These are phyloP conservation scores for Stegodyphus dumicola DNA, from an alignment of 1,140 invertebrate species.

Conservation along the genomic window DNA sequence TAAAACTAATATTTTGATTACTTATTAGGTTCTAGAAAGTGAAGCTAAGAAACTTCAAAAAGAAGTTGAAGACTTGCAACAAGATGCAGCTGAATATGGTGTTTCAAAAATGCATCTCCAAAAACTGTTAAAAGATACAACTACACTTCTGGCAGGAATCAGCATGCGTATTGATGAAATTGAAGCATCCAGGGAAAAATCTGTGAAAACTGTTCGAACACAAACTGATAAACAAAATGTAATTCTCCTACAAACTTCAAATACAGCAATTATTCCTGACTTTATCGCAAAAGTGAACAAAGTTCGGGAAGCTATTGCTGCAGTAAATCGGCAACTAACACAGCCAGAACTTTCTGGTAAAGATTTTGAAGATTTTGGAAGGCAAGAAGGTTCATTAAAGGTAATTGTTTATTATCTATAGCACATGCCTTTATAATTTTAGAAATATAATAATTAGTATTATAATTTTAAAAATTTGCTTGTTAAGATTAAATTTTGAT, in stretches of 20 bases:
- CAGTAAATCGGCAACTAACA: conserved; percentile 71
- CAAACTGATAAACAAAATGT: conserved; percentile 53
- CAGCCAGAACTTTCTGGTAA: conserved; percentile 70
- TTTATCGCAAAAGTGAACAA: conserved; percentile 74
- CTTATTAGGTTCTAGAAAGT: conserved; percentile 38
- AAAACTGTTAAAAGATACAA: conserved; percentile 38
- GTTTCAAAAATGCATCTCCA: conserved; percentile 33
- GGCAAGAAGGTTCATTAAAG: conserved; percentile 74
- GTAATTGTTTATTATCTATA: conserved; percentile 63
- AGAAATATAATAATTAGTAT: too few species aligned
- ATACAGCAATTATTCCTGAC: conserved; percentile 69
- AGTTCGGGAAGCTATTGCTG: conserved; percentile 73
- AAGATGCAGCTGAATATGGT: conserved; percentile 37
- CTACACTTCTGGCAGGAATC: conserved; percentile 33
- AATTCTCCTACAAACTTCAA: conserved; percentile 31
- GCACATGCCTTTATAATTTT: too few species aligned
- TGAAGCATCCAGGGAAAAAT: conserved; percentile 23
- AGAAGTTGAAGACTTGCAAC: conserved; percentile 41
- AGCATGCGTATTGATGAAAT: conserved; percentile 49
- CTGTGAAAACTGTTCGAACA: conserved; percentile 49
- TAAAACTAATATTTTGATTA: too few species aligned
- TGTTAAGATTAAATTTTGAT: too few species aligned
- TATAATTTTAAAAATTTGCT: too few species aligned
- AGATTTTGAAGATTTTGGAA: conserved; percentile 76
- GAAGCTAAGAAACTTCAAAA: conserved; percentile 40